Evolutionary conservation across 2,113 vertebrate genomes (phyloP).

Genomic region (Genyomyrus donnyi): DNA sequence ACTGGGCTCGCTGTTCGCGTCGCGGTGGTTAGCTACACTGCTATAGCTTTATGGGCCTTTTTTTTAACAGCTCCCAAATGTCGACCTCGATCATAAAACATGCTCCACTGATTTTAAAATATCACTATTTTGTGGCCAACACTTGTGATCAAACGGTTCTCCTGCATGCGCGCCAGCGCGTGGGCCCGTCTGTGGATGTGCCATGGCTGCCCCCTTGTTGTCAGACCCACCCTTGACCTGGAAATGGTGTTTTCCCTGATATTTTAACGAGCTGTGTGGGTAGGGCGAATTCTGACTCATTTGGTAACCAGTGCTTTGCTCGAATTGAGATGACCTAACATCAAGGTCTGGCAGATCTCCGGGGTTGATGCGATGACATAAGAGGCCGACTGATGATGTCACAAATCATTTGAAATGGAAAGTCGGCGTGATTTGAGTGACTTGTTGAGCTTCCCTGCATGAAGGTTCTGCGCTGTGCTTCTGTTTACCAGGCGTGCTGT

Average conservation of each 20-base stretch:
- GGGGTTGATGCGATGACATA: background rate
- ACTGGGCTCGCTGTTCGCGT: background rate
- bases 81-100: background rate
- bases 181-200: background rate
- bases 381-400: background rate
- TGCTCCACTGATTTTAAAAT: background rate
- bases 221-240: background rate
- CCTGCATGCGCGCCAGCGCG: background rate
- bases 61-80: background rate
- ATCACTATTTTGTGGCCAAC: background rate
- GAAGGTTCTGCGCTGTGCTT: background rate
- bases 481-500: conserved; percentile 75
- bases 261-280: background rate
- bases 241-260: background rate
- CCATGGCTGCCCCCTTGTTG: background rate
- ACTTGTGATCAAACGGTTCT: background rate
- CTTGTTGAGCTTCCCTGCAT: background rate
- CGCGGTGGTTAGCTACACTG: background rate
- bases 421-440: background rate
- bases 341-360: background rate
- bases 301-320: background rate
- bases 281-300: background rate
- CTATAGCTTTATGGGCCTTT: background rate
- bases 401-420: background rate
- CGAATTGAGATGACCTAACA: background rate